These are phyloP conservation scores for Mesoligia furuncula DNA, from an alignment of 2,888 invertebrate genomes.

Conservation along the genomic window DNA sequence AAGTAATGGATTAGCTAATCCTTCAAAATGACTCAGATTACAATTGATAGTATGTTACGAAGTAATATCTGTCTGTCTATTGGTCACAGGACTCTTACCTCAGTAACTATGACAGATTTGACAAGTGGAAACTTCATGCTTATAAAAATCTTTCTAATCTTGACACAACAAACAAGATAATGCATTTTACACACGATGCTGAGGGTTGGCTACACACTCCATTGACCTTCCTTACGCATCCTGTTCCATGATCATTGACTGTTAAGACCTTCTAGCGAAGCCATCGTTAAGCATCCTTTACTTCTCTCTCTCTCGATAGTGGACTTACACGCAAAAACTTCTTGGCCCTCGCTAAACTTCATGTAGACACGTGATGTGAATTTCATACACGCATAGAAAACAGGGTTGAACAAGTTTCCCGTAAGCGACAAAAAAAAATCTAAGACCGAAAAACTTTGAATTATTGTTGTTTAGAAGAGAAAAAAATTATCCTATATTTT, in stretches of 20 bases:
- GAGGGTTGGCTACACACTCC: not conserved
- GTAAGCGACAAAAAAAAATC: not conserved
- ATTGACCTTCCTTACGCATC: constrained; percentile 10
- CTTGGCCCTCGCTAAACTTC: not conserved
- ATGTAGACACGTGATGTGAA: not conserved
- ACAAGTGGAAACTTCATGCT: not conserved
- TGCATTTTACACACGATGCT: not conserved
- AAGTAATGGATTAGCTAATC: too few species aligned
- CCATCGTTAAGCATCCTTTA: constrained; percentile 11
- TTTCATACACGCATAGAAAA: not conserved
- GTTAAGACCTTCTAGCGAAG: not conserved
- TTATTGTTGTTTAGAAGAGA: not conserved
- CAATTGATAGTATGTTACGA: not conserved
- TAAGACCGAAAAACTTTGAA: not conserved
- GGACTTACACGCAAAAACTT: not conserved
- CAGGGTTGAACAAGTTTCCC: not conserved
- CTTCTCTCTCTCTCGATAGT: not conserved
- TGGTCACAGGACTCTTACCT: not conserved
- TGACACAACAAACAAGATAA: not conserved
- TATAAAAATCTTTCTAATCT: not conserved
- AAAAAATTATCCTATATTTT: not conserved
- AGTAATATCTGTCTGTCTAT: not conserved
- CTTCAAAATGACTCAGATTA: not conserved
- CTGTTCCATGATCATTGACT: not conserved
- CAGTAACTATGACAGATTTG: not conserved